Percentiles rank a stretch among this genome's conserved stretches.
Conservation (phyloP, 2,113 vertebrate genomes). For the Picathartes gymnocephalus region DNA sequence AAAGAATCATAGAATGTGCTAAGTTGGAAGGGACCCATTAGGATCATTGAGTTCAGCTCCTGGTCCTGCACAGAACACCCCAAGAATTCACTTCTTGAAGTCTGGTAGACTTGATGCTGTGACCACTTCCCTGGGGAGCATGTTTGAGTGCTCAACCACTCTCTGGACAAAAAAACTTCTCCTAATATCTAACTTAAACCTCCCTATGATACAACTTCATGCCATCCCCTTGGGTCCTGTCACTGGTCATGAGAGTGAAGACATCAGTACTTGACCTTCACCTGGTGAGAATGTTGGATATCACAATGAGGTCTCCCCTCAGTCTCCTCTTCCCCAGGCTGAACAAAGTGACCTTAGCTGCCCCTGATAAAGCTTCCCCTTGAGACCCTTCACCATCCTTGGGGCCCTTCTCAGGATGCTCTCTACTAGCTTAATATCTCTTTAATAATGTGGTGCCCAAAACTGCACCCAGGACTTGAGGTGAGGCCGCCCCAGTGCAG, state of each 20-base stretch:
- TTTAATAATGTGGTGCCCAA: background rate
- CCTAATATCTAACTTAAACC: background rate
- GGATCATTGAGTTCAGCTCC: background rate
- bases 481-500: background rate
- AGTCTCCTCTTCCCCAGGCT: background rate
- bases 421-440: background rate
- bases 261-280: background rate
- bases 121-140: background rate
- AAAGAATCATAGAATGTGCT: background rate
- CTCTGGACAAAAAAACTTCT: background rate
- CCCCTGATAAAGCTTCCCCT: background rate
- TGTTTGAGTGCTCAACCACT: background rate
- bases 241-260: background rate
- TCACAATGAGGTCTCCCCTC: background rate
- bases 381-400: rapidly evolving
- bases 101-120: background rate
- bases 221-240: background rate
- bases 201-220: background rate
- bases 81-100: background rate
- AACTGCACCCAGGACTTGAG: background rate
- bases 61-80: background rate
- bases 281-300: background rate
- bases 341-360: background rate
- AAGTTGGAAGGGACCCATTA: background rate
- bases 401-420: background rate